These are phyloP conservation scores for Sandelia bainsii DNA, from an alignment of 2,797 vertebrate genomes.

Conservation along the genomic window DNA sequence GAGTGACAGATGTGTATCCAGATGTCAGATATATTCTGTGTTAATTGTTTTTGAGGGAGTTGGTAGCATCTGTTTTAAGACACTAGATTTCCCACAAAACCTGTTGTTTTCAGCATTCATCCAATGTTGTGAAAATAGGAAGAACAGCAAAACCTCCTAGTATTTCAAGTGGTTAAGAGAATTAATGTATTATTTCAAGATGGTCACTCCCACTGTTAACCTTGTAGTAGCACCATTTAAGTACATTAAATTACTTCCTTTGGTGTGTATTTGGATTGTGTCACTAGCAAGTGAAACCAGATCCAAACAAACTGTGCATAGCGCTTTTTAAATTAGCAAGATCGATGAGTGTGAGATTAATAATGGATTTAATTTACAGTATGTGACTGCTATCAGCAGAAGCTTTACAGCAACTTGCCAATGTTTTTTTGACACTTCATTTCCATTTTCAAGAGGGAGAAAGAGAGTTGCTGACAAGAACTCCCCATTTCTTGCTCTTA, in stretches of 20 bases:
- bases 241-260: background rate
- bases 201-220: background rate
- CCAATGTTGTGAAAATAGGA: background rate
- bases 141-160: background rate
- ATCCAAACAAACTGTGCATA: background rate
- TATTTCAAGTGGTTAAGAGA: background rate
- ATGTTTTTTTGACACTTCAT: too few relatives aligned
- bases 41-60: background rate
- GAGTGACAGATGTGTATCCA: constrained; percentile 4
- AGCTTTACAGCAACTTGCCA: background rate
- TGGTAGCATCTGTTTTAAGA: constrained; percentile 2
- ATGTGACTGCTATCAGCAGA: background rate
- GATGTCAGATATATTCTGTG: background rate
- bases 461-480: too few relatives aligned
- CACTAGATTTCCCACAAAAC: background rate
- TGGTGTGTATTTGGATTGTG: background rate
- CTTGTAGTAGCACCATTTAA: background rate
- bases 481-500: too few relatives aligned
- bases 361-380: background rate
- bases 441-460: too few relatives aligned
- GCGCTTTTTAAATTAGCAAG: background rate
- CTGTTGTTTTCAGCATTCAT: background rate
- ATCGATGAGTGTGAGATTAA: background rate
- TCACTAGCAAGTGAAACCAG: background rate
- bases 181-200: background rate